Base-by-base conservation (phyloP, 2,888 invertebrate genomes). In the Toxonevra muliebris region DNA sequence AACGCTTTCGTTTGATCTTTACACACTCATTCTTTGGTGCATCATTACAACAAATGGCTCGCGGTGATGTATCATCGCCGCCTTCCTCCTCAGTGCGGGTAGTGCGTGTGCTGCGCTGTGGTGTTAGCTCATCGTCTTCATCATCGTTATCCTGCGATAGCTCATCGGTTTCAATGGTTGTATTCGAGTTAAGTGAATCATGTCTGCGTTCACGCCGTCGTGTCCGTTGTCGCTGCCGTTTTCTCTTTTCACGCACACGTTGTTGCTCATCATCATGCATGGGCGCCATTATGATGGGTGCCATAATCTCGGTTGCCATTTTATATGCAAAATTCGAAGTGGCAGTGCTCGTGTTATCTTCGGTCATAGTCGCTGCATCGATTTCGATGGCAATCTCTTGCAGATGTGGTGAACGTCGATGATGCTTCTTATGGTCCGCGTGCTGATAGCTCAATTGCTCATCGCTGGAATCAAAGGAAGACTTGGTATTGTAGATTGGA, bases 351-450 rank as follows among this genome's bases (percentile, higher is more conserved):
- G 77, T 79, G 66, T 79, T 80, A 61, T 80, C 80, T 71, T 82
- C 83, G 54, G 82, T 82, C 66, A 79, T 80, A 19, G 83, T 80
- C n/a, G 80, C 82, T 53, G 82, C 82, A 76, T 83, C 83, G 30
- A 83, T 83, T 74, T 83, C 83, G 50, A 81, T 79, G 72, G 83
- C 78, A 60, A 83, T 79, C 67, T 77, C 72, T 50, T 83, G 69
- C 70, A 71, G 68, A 30, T 11, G 68, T 63, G 59, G 67, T 20
- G 15, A n/a, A 40, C 43, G 41, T 41, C 13, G 19, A 43, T 72
- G 71, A 57, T 57, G 74, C 57, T 54, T 72, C 41, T 66, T 50
- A 3, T 60, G 58, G 42, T 40, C 63, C 8, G 57, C 55, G 8
- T 63, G 54, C 13, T 58, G 50, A 45, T 68, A 67, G 13, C 68